A percentile compares a stretch with the other conserved stretches of the same genome.
Evolutionary conservation across 2,113 vertebrate species (phyloP).

Genomic region (Ammodytes dubius): DNA sequence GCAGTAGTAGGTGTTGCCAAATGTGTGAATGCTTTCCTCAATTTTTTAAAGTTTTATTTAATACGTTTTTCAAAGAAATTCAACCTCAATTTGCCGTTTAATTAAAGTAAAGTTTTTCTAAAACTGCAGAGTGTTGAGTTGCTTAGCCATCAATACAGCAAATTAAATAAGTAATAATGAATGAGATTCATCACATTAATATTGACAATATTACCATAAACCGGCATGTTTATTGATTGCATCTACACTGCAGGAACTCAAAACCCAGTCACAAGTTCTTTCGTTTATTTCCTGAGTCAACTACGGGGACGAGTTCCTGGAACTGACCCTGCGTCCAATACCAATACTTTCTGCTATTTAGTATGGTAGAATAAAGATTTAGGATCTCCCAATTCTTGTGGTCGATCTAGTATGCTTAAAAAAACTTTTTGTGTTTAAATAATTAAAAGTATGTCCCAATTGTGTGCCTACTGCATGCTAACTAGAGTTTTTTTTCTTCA

Average conservation of each 20-base stretch:
- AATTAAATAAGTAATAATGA: background rate
- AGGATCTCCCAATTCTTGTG: too few relatives aligned
- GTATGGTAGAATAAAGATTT: too few relatives aligned
- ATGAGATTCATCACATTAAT: background rate
- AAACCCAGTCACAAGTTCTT: background rate
- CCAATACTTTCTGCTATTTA: too few relatives aligned
- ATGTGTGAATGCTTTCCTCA: background rate
- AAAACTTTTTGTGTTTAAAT: too few relatives aligned
- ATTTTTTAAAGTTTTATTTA: background rate
- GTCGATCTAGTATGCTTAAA: too few relatives aligned
- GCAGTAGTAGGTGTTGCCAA: too few relatives aligned
- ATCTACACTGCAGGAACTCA: background rate
- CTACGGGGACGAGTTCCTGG: background rate
- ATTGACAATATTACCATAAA: background rate
- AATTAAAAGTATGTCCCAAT: too few relatives aligned
- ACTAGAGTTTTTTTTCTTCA: too few relatives aligned
- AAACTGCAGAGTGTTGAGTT: background rate
- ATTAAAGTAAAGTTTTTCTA: background rate
- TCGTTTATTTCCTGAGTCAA: background rate
- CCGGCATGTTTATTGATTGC: background rate
- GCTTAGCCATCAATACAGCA: background rate
- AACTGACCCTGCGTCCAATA: too few relatives aligned
- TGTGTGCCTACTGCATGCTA: too few relatives aligned
- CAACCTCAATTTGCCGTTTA: background rate
- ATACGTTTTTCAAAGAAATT: background rate